Percentiles rank a stretch among this genome's conserved stretches.
Evolutionary conservation across 2,797 vertebrate genomes (phyloP).

Genomic region (Tenualosa thibaudeaui): DNA sequence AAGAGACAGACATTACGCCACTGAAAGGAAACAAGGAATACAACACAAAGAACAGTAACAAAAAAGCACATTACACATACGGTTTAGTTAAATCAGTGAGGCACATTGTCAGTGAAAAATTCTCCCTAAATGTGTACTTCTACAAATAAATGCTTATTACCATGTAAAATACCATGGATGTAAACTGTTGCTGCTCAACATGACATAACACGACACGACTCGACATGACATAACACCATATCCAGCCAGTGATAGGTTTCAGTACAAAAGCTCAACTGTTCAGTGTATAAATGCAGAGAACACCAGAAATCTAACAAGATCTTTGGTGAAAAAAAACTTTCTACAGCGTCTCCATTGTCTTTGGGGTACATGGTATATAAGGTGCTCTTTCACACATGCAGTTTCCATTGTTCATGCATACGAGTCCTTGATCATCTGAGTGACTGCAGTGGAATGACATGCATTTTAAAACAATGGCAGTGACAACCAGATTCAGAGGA

Average conservation of each 20-base stretch:
- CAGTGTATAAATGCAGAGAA: conserved; percentile 12
- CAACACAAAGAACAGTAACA: conserved; percentile 17
- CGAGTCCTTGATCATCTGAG: background rate
- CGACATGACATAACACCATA: background rate
- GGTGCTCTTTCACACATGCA: conserved; percentile 20
- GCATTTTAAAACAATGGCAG: background rate
- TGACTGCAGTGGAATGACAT: background rate
- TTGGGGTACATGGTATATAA: conserved; percentile 2
- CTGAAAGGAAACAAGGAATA: conserved; percentile 50
- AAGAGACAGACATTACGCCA: conserved; percentile 51
- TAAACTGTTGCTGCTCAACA: background rate
- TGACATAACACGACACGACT: background rate
- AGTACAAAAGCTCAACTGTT: background rate
- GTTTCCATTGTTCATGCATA: background rate
- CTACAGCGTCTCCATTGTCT: conserved; percentile 8
- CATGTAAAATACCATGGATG: background rate
- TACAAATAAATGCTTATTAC: conserved; percentile 3
- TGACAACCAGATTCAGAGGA: conserved; percentile 5
- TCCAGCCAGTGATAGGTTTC: background rate
- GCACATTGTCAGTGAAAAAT: conserved; percentile 6
- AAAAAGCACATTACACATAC: background rate
- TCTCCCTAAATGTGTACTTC: background rate
- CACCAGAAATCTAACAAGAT: conserved; percentile 22
- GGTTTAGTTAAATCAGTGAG: background rate
- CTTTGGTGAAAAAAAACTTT: conserved; percentile 17